Conservation (phyloP, 2,113 vertebrate species). For the Pluvialis apricaria region DNA sequence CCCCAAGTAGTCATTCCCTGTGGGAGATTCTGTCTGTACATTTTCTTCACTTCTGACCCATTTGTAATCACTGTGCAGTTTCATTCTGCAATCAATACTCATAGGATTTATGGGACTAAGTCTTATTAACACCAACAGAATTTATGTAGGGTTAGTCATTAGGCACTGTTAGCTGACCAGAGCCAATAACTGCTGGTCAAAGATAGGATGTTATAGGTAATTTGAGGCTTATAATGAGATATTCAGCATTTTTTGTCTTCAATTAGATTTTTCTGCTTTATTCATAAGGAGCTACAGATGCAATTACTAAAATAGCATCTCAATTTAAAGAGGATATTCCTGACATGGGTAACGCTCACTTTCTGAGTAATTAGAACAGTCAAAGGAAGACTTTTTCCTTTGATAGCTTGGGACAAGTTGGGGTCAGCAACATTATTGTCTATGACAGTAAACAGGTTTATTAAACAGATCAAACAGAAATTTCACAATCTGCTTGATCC, state of each 20-base stretch:
- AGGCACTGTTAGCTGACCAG: not conserved
- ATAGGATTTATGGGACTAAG: not conserved
- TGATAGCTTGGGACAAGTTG: constrained; percentile 6
- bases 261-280: not conserved
- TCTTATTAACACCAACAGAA: not conserved
- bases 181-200: not conserved
- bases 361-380: not conserved
- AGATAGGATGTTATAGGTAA: not conserved
- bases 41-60: not conserved
- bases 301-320: not conserved
- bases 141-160: not conserved
- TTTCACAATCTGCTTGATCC: constrained; percentile 45
- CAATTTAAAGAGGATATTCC: not conserved
- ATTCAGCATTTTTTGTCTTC: not conserved
- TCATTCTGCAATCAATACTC: not conserved
- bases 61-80: not conserved
- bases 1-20: not conserved
- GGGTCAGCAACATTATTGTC: constrained; percentile 30
- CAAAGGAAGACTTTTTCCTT: not conserved
- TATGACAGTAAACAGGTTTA: constrained; percentile 52
- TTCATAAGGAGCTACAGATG: not conserved
- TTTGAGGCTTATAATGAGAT: not conserved
- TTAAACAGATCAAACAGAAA: constrained; percentile 64
- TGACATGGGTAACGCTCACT: not conserved
- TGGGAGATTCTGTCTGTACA: not conserved